Evolutionary conservation across 2,888 invertebrate species (phyloP).

Genomic region (Spicauda simplicius): DNA sequence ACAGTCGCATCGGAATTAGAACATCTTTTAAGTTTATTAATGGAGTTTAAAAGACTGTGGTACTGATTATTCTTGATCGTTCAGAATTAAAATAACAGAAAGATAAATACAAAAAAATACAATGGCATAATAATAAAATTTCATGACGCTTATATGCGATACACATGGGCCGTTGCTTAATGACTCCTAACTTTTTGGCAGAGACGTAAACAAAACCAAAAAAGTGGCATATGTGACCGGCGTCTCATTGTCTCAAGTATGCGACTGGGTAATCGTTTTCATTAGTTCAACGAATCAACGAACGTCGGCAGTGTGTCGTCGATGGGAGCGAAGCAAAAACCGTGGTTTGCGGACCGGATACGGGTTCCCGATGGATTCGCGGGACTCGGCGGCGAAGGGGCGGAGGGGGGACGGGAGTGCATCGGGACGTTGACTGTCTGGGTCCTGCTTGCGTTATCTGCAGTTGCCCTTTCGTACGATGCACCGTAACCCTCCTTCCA

Average conservation of each 20-base stretch:
- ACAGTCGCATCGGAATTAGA: not conserved
- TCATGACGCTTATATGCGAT: not conserved
- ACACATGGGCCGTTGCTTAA: not conserved
- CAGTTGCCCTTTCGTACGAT: slow-evolving; percentile 84
- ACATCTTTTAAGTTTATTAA: no score
- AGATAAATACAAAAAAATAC: not conserved
- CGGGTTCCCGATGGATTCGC: slow-evolving; percentile 65
- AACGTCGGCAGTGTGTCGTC: slow-evolving; percentile 48
- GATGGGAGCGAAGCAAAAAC: slow-evolving; percentile 65
- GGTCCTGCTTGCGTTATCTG: slow-evolving; percentile 80
- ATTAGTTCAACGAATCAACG: slow-evolving; percentile 70
- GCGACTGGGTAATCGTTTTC: slow-evolving; percentile 72
- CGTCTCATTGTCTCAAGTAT: slow-evolving; percentile 69
- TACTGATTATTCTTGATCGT: no score
- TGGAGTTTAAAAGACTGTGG: no score
- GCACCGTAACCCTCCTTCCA: slow-evolving; percentile 78
- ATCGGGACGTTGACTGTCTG: slow-evolving; percentile 84
- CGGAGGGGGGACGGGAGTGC: slow-evolving; percentile 64
- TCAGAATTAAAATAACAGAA: not conserved
- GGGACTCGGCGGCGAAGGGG: slow-evolving; percentile 44
- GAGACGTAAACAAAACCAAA: slow-evolving; percentile 27
- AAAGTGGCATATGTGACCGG: slow-evolving; percentile 40
- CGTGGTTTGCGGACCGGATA: slow-evolving; percentile 67
- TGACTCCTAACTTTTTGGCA: slow-evolving; percentile 14
- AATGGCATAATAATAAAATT: not conserved